Evolutionary conservation across 2,888 invertebrate species (phyloP), one percentile per base, ranked within the genome.

Genomic region (Drosophila cognata): DNA sequence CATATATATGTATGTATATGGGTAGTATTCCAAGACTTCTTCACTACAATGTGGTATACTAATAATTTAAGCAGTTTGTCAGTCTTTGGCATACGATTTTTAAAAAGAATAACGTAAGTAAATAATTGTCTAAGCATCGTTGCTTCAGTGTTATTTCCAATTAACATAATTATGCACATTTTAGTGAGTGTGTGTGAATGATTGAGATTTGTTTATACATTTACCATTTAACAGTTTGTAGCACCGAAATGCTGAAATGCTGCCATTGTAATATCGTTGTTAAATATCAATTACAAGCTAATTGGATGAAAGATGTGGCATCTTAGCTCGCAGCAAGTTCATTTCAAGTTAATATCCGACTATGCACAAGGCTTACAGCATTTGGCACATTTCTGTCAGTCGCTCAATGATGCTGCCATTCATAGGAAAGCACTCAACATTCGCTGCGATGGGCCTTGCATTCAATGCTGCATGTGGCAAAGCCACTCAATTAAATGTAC

Each of bases 401-500:
- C 21, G 11, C 43, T 21, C 41, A 21, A 43, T 43, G 21, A 21
- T 11, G 21, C 21, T 21, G 43, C 43, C 68, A 69, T 68, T 66
- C 61, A 46, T 65, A 77, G 81, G 81, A 67, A 80, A 76, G 81
- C 70, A 59, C 43, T 69, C 58, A 72, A 67, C 58, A 60, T 59
- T 78, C 58, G 77, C 70, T 52, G 57, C 51, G 59, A 57, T 59
- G 66, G 36, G 28, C 29, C 55, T 71, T 61, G 36, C 63, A 67
- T 57, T 68, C n/a, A 60, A 21, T 59, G 55, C 61, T 55, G 60
- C 51, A 52, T 66, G 53, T 53, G 67, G 51, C 58, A 81, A 81
- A 77, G 71, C 89, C 82, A 59, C 71, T 89, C 82, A 89, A 88
- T 85, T 85, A 79, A 82, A 72, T 71, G 64, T 67, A 85, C 38